Conservation (phyloP, 2,113 vertebrate species). For the Istiophorus platypterus region DNA sequence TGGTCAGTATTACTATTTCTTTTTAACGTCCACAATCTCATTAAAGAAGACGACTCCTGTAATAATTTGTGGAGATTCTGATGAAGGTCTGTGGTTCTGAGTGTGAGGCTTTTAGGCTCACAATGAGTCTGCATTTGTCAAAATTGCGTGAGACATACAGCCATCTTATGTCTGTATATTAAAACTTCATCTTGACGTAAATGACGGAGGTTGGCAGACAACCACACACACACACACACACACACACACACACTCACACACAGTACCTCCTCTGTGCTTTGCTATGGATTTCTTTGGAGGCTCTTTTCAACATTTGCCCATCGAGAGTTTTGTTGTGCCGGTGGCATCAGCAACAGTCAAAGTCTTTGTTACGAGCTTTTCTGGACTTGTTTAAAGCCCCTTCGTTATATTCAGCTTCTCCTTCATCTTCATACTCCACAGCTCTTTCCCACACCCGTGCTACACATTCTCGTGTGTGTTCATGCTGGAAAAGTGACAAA, state of each 20-base stretch:
- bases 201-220: neutral
- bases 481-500: neutral
- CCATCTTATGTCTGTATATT: neutral
- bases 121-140: neutral
- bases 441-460: neutral
- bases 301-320: conserved; percentile 9
- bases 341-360: conserved; percentile 17
- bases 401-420: neutral
- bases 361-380: conserved; percentile 6
- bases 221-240: neutral
- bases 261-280: conserved; percentile 21
- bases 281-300: neutral
- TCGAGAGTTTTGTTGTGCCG: conserved; percentile 4
- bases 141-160: neutral
- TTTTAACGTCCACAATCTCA: neutral
- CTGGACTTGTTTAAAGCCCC: neutral
- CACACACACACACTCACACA: neutral
- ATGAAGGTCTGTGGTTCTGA: neutral
- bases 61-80: neutral
- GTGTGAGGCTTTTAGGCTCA: neutral
- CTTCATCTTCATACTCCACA: neutral
- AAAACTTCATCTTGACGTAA: neutral
- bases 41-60: neutral
- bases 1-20: neutral
- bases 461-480: neutral